Conservation (phyloP, 2,113 vertebrate genomes). For the Cyprinodon tularosa region DNA sequence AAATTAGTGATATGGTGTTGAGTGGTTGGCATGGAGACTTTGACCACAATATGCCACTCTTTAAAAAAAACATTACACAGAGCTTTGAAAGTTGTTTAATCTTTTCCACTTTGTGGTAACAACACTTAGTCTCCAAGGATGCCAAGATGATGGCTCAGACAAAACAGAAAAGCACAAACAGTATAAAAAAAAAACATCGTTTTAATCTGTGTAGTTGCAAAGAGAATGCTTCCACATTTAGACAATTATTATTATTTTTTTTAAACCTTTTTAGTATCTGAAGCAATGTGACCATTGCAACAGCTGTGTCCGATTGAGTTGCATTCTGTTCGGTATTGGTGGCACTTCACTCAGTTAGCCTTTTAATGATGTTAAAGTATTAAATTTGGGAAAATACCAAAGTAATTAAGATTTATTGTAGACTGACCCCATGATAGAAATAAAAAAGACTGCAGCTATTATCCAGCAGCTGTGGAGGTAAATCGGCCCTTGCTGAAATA, state of each 20-base stretch:
- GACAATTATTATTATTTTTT: not conserved
- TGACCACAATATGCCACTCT: too few species aligned
- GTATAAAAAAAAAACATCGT: too few species aligned
- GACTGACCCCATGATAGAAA: not conserved
- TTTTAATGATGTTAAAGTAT: not conserved
- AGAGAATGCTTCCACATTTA: not conserved
- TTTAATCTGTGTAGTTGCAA: too few species aligned
- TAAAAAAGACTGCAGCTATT: not conserved
- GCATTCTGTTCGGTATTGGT: not conserved
- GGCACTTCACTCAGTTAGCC: not conserved
- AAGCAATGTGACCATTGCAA: not conserved
- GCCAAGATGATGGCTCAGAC: too few species aligned
- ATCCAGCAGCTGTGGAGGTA: not conserved
- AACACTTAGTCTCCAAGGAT: too few species aligned
- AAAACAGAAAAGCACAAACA: too few species aligned
- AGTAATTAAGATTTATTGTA: not conserved
- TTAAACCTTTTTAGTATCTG: not conserved
- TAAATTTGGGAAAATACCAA: not conserved
- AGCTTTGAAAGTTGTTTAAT: too few species aligned
- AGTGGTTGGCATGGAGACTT: too few species aligned
- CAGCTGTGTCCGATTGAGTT: not conserved
- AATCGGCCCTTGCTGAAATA: not conserved
- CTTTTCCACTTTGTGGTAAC: too few species aligned
- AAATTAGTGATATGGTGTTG: too few species aligned
- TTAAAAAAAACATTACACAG: too few species aligned